These are phyloP conservation scores for Unio pictorum DNA, from an alignment of 2,888 invertebrate genomes.

Conservation along the genomic window DNA sequence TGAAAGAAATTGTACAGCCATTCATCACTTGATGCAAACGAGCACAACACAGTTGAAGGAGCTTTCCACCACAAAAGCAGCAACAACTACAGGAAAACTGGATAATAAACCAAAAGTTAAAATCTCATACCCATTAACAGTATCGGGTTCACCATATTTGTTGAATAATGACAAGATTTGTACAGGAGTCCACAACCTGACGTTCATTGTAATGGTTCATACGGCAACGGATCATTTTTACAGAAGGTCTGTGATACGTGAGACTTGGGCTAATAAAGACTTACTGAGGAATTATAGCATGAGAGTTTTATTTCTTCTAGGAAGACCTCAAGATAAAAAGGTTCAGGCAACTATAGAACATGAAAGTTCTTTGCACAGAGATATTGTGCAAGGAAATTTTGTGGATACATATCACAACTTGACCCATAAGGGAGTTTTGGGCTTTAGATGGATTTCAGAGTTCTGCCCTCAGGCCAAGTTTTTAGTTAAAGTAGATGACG, in stretches of 20 bases:
- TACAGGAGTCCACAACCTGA: slow-evolving; percentile 25
- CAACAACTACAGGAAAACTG: background rate
- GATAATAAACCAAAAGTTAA: background rate
- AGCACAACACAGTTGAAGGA: background rate
- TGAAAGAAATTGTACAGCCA: too few species aligned
- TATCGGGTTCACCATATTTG: slow-evolving; percentile 38
- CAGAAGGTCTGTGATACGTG: slow-evolving; percentile 45
- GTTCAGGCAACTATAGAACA: slow-evolving; percentile 49
- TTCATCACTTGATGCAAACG: background rate
- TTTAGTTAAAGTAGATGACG: slow-evolving; percentile 59
- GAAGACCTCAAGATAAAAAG: slow-evolving; percentile 30
- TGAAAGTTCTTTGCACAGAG: slow-evolving; percentile 47
- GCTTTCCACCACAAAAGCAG: too few species aligned
- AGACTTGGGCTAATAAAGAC: slow-evolving; percentile 55
- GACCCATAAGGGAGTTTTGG: slow-evolving; percentile 59
- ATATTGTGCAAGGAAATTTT: slow-evolving; percentile 61
- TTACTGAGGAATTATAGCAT: slow-evolving; percentile 36
- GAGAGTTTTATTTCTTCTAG: slow-evolving; percentile 54
- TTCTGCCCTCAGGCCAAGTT: slow-evolving; percentile 48
- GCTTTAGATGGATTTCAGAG: slow-evolving; percentile 52
- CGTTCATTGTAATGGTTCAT: slow-evolving; percentile 53
- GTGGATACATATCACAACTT: slow-evolving; percentile 55
- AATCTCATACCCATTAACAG: slow-evolving; percentile 44
- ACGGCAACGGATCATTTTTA: slow-evolving; percentile 49
- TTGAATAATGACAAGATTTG: slow-evolving; percentile 53